Percentiles rank a stretch among this genome's conserved stretches.
These are phyloP conservation scores for Xiphorhynchus elegans DNA, from an alignment of 2,113 vertebrate genomes.

Conservation along the genomic window DNA sequence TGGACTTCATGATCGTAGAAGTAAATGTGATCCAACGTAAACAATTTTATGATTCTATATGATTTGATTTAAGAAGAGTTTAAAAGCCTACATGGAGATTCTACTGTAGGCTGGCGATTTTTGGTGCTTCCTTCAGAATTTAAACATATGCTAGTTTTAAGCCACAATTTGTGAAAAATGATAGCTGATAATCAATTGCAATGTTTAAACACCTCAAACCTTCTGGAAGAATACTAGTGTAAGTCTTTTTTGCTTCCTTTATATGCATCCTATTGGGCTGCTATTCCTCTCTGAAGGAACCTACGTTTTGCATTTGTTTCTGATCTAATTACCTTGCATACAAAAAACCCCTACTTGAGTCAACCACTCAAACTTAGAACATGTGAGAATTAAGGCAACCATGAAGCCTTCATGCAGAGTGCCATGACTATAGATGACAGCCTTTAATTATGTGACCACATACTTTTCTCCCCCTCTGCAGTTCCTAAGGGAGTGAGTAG, in stretches of 20 bases:
- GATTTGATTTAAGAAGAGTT: not conserved
- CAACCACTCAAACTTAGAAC: not conserved
- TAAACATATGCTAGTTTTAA: not conserved
- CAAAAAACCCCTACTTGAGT: not conserved
- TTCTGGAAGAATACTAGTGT: not conserved
- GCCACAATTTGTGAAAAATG: not conserved
- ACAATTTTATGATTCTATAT: not conserved
- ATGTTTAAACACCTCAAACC: not conserved
- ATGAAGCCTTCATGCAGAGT: not conserved
- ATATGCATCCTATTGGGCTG: not conserved
- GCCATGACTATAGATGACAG: not conserved
- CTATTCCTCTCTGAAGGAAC: not conserved
- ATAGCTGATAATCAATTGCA: not conserved
- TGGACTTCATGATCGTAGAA: not conserved
- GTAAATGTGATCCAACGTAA: not conserved
- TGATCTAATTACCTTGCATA: not conserved
- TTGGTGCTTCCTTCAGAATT: not conserved
- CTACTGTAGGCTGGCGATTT: not conserved
- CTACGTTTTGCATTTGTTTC: not conserved
- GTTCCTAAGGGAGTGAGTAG: not conserved
- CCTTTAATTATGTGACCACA: slow-evolving; percentile 8
- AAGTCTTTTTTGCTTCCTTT: not conserved
- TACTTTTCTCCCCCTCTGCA: not conserved
- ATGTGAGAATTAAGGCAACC: not conserved
- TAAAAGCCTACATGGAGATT: not conserved